A percentile compares a stretch with the other conserved stretches of the same genome.
Conservation (phyloP, 2,888 invertebrate species). For the Rhopalosiphum nymphaeae region DNA sequence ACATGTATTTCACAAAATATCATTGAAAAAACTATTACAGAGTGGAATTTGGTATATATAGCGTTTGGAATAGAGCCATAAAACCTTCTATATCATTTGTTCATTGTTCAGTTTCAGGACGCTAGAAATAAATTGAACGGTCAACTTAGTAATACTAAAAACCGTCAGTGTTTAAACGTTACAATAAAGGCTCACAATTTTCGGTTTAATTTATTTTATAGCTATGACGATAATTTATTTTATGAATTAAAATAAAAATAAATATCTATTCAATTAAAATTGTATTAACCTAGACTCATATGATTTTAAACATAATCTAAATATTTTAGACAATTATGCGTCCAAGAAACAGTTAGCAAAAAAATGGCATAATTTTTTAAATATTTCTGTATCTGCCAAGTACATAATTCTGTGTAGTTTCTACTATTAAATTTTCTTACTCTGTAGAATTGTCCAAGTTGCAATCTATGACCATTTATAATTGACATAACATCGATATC, state of each 20-base stretch:
- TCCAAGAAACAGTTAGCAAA: not conserved
- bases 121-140: not conserved
- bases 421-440: not conserved
- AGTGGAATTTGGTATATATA: not conserved
- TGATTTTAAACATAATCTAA: not conserved
- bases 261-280: not conserved
- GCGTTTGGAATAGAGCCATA: not conserved
- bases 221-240: not conserved
- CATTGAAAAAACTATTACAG: not conserved
- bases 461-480: not conserved
- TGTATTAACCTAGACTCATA: not conserved
- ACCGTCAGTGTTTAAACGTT: not conserved
- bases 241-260: not conserved
- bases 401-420: not conserved
- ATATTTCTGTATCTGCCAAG: not conserved
- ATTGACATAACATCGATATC: constrained; percentile 11
- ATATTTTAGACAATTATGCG: not conserved
- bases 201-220: not conserved
- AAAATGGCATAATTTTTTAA: not conserved
- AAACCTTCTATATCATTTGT: not conserved
- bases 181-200: not conserved
- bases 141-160: not conserved
- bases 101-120: not conserved
- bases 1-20: not conserved
- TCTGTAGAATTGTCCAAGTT: not conserved